Evolutionary conservation across 2,113 vertebrate species (phyloP).

Genomic region (Toxotes jaculatrix): DNA sequence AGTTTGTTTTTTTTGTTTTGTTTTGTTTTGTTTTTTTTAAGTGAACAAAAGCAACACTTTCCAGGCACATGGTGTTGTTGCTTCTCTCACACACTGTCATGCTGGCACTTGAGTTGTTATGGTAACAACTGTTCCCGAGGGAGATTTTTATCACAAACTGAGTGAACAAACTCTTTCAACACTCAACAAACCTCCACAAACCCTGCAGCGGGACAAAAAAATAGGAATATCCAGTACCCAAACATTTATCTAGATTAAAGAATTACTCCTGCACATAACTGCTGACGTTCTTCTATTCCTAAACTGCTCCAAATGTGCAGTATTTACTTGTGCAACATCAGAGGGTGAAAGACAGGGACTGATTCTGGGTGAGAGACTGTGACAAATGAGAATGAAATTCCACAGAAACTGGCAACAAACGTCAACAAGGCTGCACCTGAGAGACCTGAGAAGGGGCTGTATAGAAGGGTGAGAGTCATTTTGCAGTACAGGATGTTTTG

Average conservation of each 20-base stretch:
- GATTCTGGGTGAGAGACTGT: slow-evolving; percentile 18
- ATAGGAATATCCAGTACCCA: slow-evolving; percentile 5
- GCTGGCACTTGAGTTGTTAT: slow-evolving; percentile 74
- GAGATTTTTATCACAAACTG: slow-evolving; percentile 50
- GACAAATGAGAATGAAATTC: slow-evolving; percentile 54
- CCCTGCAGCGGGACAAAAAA: not conserved
- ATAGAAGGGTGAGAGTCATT: not conserved
- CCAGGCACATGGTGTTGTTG: slow-evolving; percentile 18
- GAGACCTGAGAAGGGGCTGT: not conserved
- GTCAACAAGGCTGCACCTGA: slow-evolving; percentile 13
- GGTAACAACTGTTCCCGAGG: slow-evolving; percentile 55
- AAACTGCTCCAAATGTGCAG: not conserved
- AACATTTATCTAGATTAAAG: not conserved
- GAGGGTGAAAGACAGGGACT: slow-evolving; percentile 1
- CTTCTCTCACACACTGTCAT: slow-evolving; percentile 45
- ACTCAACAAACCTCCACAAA: slow-evolving; percentile 28
- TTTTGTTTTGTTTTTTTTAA: not conserved
- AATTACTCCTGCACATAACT: not conserved
- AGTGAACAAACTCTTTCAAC: slow-evolving; percentile 27
- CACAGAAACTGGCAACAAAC: slow-evolving; percentile 4
- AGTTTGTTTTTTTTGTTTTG: not conserved
- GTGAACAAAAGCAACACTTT: slow-evolving; percentile 50
- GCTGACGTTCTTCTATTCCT: no score
- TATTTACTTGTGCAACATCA: not conserved
- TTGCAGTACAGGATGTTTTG: not conserved